Conservation (phyloP, 1,140 invertebrate species). For the Rhyacophila brunnea region DNA sequence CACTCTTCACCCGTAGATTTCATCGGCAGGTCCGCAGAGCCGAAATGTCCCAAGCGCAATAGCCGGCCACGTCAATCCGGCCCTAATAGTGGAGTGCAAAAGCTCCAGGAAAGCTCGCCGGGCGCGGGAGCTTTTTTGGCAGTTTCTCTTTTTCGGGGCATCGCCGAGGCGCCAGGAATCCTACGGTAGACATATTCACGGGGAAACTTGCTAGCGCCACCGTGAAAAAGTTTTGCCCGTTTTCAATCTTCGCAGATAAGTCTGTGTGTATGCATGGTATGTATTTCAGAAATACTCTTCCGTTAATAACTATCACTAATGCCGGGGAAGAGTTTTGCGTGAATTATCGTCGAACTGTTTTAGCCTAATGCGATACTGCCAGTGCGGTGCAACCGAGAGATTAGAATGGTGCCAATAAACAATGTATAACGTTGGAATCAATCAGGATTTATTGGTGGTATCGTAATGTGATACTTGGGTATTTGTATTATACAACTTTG, state of each 20-base stretch:
- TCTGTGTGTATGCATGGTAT: too few species aligned
- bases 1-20: conserved; percentile 30
- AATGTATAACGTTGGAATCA: too few species aligned
- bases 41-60: conserved; percentile 13
- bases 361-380: background rate
- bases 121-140: conserved; percentile 26
- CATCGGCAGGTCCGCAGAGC: conserved; percentile 17
- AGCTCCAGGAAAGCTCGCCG: conserved; percentile 9
- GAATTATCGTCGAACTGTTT: conserved; percentile 27
- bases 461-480: too few species aligned
- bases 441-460: too few species aligned
- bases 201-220: conserved; percentile 36
- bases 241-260: conserved; percentile 32
- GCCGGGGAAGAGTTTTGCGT: conserved; percentile 14
- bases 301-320: conserved; percentile 35
- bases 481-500: too few species aligned
- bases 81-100: background rate
- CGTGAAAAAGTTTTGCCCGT: conserved; percentile 37
- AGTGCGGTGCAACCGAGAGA: background rate
- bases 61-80: background rate
- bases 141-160: conserved; percentile 34
- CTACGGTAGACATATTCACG: conserved; percentile 37
- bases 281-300: conserved; percentile 33
- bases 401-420: too few species aligned
- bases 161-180: conserved; percentile 34